These are phyloP conservation scores for Epizoanthus scotinus DNA, from an alignment of 92 coral and sea anemone species.

Conservation along the genomic window DNA sequence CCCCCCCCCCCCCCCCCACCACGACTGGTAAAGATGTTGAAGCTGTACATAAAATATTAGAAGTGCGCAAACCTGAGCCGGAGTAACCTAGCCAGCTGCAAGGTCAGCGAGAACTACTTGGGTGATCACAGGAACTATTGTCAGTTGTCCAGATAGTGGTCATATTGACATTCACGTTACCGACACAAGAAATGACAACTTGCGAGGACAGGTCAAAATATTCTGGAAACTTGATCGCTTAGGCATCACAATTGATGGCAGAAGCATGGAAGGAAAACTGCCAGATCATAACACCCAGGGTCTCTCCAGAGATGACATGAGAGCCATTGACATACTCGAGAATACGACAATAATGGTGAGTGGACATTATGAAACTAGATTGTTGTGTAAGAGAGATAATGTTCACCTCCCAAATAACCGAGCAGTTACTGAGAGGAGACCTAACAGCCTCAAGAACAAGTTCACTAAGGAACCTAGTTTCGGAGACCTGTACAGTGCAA, in stretches of 20 bases:
- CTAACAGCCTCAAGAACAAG: constrained; percentile 27
- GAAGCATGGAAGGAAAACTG: no score
- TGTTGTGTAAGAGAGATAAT: constrained; percentile 46
- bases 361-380: constrained; percentile 56
- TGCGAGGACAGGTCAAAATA: constrained; percentile 8
- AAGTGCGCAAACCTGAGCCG: not conserved
- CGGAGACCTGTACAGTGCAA: constrained; percentile 33
- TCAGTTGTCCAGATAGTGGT: not conserved
- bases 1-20: no score
- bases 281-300: no score
- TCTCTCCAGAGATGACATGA: no score
- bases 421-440: constrained; percentile 29
- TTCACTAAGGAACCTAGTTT: constrained; percentile 10
- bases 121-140: constrained; percentile 17
- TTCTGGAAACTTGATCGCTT: constrained; percentile 6
- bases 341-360: constrained; percentile 43
- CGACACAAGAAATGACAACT: not conserved
- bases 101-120: not conserved
- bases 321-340: constrained; percentile 36
- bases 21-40: constrained; percentile 32
- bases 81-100: no score
- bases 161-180: not conserved
- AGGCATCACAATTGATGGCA: no score
- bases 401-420: constrained; percentile 24
- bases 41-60: constrained; percentile 4